Base-by-base conservation (phyloP, 2,797 vertebrate species). In the Strix occidentalis region DNA sequence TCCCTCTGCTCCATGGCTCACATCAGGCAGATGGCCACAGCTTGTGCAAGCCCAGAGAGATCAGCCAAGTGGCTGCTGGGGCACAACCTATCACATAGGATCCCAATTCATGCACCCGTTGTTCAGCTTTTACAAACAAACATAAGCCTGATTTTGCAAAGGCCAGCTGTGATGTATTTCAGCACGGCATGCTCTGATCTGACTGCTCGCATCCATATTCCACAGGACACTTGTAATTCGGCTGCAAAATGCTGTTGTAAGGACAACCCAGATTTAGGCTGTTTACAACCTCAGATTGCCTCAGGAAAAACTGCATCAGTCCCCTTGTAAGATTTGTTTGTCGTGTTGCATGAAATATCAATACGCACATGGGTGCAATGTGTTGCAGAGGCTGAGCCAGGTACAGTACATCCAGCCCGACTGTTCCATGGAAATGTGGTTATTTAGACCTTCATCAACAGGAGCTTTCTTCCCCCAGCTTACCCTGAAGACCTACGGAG, bases 81-180 rank as follows among this genome's bases (percentile, higher is more conserved):
- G 8, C 8, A 2, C n/a, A 68, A 15, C 21, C 19, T 23, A 10
- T 17, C 24, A 13, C 21, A 3, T 2, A 5, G 8, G 39, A 54
- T 43, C 68, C 31, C 46, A 37, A 45, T 45, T 43, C 23, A 20
- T 1, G 4, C 45, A 24, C 37, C 21, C 2, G 0, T 21, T 13
- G 9, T 29, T 50, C 54, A 68, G 53, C 41, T 72, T 56, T 43
- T 29, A 35, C 46, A 60, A 29, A 48, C 19, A 35, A 39, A 29
- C 10, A 19, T 41, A 37, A 45, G 14, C 41, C 33, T 41, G 23
- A 43, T 74, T 61, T 57, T 18, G 24, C 66, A 33, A 60, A 71
- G 70, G 31, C 8, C 0, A 1, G 24, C 13, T 0, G 7, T 6
- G 28, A 39, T 18, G 29, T 29, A 6, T 61, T 76, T 71, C 46